Evolutionary conservation across 2,113 vertebrate genomes (phyloP).

Genomic region (Sphyrna mokarran): DNA sequence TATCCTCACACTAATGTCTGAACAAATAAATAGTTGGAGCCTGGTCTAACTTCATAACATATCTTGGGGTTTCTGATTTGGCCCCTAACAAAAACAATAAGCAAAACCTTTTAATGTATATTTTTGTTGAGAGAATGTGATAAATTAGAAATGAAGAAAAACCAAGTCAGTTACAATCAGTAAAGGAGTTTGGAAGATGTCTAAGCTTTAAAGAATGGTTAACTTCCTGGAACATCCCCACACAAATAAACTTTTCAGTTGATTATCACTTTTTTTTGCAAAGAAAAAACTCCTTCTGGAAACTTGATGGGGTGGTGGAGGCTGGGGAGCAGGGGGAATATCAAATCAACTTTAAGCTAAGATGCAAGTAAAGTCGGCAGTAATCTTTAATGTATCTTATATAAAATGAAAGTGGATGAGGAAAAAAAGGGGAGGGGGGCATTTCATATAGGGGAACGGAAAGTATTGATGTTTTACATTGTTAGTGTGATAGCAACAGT

Average conservation of each 20-base stretch:
- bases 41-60: too few relatives aligned
- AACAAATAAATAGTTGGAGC: too few relatives aligned
- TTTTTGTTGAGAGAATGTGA: too few relatives aligned
- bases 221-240: background rate
- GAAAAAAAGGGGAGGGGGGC: background rate
- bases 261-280: background rate
- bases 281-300: too few relatives aligned
- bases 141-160: background rate
- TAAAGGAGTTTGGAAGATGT: background rate
- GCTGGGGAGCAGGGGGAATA: background rate
- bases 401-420: background rate
- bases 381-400: too few relatives aligned
- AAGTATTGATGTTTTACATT: background rate
- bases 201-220: background rate
- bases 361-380: background rate
- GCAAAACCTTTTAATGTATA: background rate
- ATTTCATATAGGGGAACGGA: fast-evolving
- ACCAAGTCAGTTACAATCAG: background rate
- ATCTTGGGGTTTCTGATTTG: too few relatives aligned
- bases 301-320: too few relatives aligned
- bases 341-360: background rate
- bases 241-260: background rate
- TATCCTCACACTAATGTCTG: too few relatives aligned
- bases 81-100: background rate
- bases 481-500: too few relatives aligned